Evolutionary conservation across 37 sponge, comb jelly and placozoan genomes (phyloP).

Genomic region (Halichondria panicea): DNA sequence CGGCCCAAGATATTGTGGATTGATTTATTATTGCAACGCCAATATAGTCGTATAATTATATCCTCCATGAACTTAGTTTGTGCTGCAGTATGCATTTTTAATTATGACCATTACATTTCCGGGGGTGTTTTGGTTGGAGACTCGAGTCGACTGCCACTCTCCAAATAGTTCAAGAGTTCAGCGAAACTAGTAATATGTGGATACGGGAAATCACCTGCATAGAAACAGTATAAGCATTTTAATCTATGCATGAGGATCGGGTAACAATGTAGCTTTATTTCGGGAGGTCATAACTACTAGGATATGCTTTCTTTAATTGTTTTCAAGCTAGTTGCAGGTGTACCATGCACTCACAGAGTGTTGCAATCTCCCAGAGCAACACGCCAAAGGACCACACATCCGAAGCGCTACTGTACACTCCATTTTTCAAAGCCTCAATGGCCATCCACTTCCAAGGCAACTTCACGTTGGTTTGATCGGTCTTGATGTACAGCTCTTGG

Average conservation of each 20-base stretch:
- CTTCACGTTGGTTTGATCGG: conserved; percentile 33
- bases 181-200: conserved; percentile 20
- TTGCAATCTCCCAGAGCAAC: conserved; percentile 70
- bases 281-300: no score
- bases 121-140: conserved; percentile 48
- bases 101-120: conserved; percentile 55
- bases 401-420: conserved; percentile 65
- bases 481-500: conserved; percentile 71
- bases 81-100: no score
- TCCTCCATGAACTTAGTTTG: no score
- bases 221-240: no score
- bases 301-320: no score
- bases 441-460: conserved; percentile 84
- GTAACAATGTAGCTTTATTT: no score
- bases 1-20: no score
- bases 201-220: conserved; percentile 71
- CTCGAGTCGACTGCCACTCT: conserved; percentile 56
- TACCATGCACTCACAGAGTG: conserved; percentile 61
- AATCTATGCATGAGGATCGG: no score
- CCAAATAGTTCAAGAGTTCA: conserved; percentile 30
- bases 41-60: no score
- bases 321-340: no score
- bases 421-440: conserved; percentile 60
- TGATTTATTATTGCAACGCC: no score
- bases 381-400: conserved; percentile 87